Base-by-base conservation (phyloP, 2,797 vertebrate genomes). In the Arrhamphus sclerolepis region DNA sequence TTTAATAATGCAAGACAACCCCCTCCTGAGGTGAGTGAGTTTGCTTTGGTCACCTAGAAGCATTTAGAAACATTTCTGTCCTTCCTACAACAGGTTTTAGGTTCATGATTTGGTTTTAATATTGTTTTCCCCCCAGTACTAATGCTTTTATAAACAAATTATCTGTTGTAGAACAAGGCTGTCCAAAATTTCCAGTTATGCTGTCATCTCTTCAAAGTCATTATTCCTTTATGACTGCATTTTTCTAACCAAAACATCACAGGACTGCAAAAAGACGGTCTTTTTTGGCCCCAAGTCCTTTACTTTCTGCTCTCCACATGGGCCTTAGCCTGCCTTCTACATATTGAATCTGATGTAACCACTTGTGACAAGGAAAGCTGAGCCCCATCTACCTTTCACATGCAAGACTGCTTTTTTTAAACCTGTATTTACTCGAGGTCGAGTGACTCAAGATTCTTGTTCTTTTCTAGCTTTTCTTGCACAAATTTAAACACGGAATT, bases 321-420 rank as follows among this genome's bases (percentile, higher is more conserved):
- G 34, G 7, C 3, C 34, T 14, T 14, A 38, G 13, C 3, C 13
- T 16, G 34, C 34, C 34, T 38, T 50, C 56, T 70, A 40, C 56
- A 56, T 75, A 67, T 65, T 61, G 26, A 22, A 46, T 16, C 34
- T 80, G 72, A 84, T 24, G 53, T 69, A 77, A 88, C 42, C 47
- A 38, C 60, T 62, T 76, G 62, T 88, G 86, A 89, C 84, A 80
- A 71, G 54, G 24, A 63, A 64, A 75, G 66, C 71, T 65, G 73
- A 82, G 80, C 68, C 63, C 39, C 61, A 77, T 83, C 80, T 68
- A 80, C 62, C 56, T 61, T 75, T 84, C 64, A 82, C 78, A 84
- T 60, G 70, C 75, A 83, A 73, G 69, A 55, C 61, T 70, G 68
- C 61, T 39, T 79, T 82, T 81, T 83, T 62, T 26, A 53, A 72